Percentiles rank a stretch among this genome's conserved stretches.
These are phyloP conservation scores for Nymphalis urticae DNA, from an alignment of 2,888 invertebrate species.

Conservation along the genomic window DNA sequence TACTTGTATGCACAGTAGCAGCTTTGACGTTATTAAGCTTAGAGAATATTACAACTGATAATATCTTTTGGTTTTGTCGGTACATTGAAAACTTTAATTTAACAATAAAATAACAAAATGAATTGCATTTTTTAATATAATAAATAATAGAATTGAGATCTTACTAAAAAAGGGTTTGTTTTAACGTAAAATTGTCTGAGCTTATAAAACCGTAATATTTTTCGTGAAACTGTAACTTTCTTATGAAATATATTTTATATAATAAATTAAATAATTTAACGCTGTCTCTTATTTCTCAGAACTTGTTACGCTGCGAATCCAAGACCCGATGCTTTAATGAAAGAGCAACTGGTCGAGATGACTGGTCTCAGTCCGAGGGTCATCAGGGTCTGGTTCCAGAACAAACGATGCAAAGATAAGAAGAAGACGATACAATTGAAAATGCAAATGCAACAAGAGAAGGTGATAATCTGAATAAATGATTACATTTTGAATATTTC, in stretches of 20 bases:
- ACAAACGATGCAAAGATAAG: slow-evolving; percentile 98
- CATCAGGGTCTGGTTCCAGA: slow-evolving; percentile 99
- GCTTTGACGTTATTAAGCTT: background rate
- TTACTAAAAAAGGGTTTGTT: background rate
- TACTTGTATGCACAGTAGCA: background rate
- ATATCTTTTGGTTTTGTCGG: background rate
- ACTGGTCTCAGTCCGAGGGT: slow-evolving; percentile 98
- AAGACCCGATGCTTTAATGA: slow-evolving; percentile 99
- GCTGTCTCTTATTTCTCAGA: slow-evolving; percentile 54
- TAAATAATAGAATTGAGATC: background rate
- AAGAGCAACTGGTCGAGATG: slow-evolving; percentile 99
- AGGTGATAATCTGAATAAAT: slow-evolving; percentile 83
- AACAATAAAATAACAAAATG: background rate
- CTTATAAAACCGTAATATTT: background rate
- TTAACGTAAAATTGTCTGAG: too few species aligned
- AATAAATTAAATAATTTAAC: background rate
- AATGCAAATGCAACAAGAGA: slow-evolving; percentile 98
- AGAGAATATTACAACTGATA: slow-evolving; percentile 2
- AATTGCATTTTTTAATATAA: background rate
- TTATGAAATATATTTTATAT: background rate
- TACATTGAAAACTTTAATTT: background rate
- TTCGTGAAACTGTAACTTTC: background rate
- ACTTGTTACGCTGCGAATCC: slow-evolving; percentile 99
- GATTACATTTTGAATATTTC: background rate
- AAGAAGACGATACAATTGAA: slow-evolving; percentile 98